phyloP scores from a whole-genome alignment of 2,113 vertebrate genomes.

The Psittacula cyanocephala region DNA sequence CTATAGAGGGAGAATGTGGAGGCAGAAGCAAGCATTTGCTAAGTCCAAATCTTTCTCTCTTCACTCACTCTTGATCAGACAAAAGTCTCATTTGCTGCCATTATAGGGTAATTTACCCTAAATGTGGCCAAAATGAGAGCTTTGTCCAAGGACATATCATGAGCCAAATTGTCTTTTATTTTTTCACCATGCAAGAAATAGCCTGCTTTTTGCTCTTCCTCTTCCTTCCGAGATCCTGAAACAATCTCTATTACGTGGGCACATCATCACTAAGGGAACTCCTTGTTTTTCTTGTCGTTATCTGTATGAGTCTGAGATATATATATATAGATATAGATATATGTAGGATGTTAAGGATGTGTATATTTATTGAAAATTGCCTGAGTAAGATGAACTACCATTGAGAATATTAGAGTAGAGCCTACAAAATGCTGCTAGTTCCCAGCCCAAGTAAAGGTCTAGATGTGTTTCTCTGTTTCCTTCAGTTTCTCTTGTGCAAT shows the following conservation, averaged over 20 bases:
- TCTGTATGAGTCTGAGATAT: neutral
- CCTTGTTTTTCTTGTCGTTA: constrained; percentile 46
- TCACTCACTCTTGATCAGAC: neutral
- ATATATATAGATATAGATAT: neutral
- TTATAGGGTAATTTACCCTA: neutral
- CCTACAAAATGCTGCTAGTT: neutral
- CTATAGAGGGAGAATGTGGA: neutral
- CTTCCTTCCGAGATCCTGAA: neutral
- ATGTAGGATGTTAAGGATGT: constrained; percentile 8
- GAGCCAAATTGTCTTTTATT: neutral
- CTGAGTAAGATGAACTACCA: neutral
- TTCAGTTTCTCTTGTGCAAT: neutral
- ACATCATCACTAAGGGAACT: constrained; percentile 29
- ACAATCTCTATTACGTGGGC: neutral
- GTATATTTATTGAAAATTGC: constrained; percentile 24
- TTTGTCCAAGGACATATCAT: neutral
- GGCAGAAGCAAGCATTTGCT: neutral
- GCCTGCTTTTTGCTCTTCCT: neutral
- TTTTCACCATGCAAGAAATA: neutral
- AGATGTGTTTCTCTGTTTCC: neutral
- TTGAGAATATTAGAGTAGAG: neutral
- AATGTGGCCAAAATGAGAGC: neutral
- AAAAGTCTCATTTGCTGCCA: neutral
- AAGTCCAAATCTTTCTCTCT: neutral
- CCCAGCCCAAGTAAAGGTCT: neutral